Base-by-base conservation (phyloP, 1,140 invertebrate genomes). In the Neuroterus valhalla region DNA sequence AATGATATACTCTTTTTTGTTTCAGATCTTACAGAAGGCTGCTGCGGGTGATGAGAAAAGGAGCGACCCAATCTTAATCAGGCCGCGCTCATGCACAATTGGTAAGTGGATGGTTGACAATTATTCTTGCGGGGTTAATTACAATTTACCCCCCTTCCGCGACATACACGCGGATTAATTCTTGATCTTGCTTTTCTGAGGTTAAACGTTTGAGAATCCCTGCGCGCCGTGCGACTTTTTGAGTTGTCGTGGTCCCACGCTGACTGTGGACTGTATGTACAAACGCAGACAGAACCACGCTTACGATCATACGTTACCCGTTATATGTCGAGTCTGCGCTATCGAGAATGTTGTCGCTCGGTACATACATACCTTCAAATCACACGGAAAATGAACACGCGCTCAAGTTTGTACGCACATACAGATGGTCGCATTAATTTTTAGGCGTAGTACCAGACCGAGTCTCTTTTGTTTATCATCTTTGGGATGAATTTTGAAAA, bases 201-300 rank as follows among this genome's bases (percentile, higher is more conserved):
- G 52, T 62, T 62, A 62, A 72, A 77, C 72, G 48, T 78, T 74
- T 89, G 88, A 88, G 88, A 88, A 85, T 83, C 86, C 74, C 87
- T 88, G 86, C 68, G 75, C 80, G 83, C 81, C 88, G 87, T 89
- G 88, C 85, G 89, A 89, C 88, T 89, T 89, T 90, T 90, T 88
- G 78, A 89, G 81, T 81, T 85, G 84, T 82, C 81, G 79, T 89
- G 87, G 86, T 90, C 89, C 82, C 89, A 90, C 88, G 88, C 85
- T 84, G 85, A 81, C 82, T 83, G 78, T 82, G 78, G 81, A 83
- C 85, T 82, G 81, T 81, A 82, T 82, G 75, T 75, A 78, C 77
- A 76, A 52, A 52, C 50, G 50, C 50, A 52, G 50, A 2, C 50
- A 21, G 50, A 62, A 62, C 52, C 52, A 62, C 21, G 52, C 21